Conservation (phyloP, 2,113 vertebrate species). For the Asarcornis scutulata region DNA sequence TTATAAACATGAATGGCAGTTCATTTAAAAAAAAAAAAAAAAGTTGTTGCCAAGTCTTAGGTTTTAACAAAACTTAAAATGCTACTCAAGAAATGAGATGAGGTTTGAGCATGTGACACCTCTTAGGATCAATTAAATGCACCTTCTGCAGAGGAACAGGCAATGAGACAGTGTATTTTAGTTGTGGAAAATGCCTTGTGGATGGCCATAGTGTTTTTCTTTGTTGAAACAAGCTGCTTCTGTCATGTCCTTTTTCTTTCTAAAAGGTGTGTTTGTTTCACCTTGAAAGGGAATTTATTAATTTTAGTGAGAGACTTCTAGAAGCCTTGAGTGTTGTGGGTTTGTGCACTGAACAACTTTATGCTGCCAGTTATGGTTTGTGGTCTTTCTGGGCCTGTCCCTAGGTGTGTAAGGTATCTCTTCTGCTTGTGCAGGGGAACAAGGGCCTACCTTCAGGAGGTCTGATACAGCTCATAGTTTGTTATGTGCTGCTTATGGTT, state of each 20-base stretch:
- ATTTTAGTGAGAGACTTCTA: background rate
- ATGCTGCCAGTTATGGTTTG: background rate
- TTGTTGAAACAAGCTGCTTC: background rate
- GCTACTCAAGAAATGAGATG: background rate
- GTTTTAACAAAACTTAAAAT: too few species aligned
- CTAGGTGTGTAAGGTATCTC: background rate
- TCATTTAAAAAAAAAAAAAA: background rate
- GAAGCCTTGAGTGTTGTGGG: background rate
- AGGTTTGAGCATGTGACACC: background rate
- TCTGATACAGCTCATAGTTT: background rate
- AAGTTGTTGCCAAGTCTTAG: background rate
- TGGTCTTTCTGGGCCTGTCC: background rate
- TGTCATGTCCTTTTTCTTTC: fast-evolving
- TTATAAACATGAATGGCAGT: fast-evolving
- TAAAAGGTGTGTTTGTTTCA: background rate
- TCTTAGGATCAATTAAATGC: background rate
- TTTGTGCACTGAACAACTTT: background rate
- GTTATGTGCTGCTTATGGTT: background rate
- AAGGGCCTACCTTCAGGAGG: background rate
- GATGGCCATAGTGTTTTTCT: background rate
- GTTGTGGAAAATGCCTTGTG: background rate
- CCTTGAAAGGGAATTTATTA: background rate
- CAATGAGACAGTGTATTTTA: background rate
- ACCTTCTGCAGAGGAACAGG: background rate
- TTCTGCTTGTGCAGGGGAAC: background rate